phyloP scores from a whole-genome alignment of 2,888 invertebrate species.

The Sipha maydis region DNA sequence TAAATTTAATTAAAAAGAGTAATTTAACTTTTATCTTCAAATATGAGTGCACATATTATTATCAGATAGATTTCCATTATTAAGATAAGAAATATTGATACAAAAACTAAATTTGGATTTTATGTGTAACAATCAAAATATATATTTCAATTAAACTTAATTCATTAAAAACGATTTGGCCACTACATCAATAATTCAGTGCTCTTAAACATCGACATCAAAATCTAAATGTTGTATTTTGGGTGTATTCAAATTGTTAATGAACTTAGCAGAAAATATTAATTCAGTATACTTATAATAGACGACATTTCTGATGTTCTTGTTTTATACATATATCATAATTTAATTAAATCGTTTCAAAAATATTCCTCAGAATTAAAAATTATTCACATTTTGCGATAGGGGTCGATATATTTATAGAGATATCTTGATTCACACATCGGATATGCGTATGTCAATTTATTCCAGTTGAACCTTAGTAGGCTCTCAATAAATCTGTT shows the following conservation, averaged over 20 bases:
- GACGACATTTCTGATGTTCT: not conserved
- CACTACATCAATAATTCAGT: not conserved
- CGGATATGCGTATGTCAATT: not conserved
- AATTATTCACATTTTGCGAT: not conserved
- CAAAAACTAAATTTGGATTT: too few relatives aligned
- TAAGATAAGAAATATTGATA: not conserved
- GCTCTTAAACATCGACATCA: not conserved
- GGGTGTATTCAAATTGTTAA: not conserved
- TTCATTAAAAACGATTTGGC: not conserved
- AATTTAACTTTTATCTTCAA: too few relatives aligned
- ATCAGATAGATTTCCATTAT: not conserved
- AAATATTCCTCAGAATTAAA: not conserved
- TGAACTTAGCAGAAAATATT: not conserved
- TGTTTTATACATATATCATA: not conserved
- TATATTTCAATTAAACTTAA: not conserved
- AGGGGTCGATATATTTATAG: not conserved
- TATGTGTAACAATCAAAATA: not conserved
- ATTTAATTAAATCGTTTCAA: not conserved
- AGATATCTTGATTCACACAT: not conserved
- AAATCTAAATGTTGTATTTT: not conserved
- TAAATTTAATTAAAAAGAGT: too few relatives aligned
- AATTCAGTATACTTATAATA: not conserved
- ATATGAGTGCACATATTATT: too few relatives aligned
- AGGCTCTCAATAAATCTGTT: not conserved
- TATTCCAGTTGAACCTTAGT: too few relatives aligned